Conservation (phyloP, 92 coral and sea anemone species). For the Epizoanthus ramosus region DNA sequence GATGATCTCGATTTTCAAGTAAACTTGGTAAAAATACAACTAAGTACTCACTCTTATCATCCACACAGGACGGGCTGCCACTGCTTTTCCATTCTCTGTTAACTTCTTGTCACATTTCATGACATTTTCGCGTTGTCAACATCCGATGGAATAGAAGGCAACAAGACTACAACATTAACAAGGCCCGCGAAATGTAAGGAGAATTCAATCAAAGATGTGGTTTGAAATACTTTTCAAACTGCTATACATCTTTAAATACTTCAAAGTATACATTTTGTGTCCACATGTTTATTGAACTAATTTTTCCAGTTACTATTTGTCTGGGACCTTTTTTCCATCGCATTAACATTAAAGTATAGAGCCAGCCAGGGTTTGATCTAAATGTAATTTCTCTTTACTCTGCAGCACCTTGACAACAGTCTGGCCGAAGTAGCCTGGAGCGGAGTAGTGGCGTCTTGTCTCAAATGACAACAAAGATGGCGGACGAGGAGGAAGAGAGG, state of each 20-base stretch:
- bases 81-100: conserved; percentile 12
- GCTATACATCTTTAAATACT: too few species aligned
- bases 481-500: conserved; percentile 70
- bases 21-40: neutral
- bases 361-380: conserved; percentile 3
- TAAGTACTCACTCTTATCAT: neutral
- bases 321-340: too few species aligned
- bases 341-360: neutral
- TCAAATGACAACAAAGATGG: conserved; percentile 84
- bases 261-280: neutral
- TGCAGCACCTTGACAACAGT: neutral
- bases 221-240: neutral
- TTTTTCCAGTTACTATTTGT: neutral
- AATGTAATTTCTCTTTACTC: neutral
- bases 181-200: neutral
- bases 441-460: conserved; percentile 32
- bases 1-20: neutral
- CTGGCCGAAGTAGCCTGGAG: conserved; percentile 27
- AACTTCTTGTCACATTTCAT: neutral
- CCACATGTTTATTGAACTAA: neutral
- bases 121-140: conserved; percentile 33
- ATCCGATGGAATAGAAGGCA: neutral
- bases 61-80: conserved; percentile 1
- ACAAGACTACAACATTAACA: neutral
- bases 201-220: neutral